Percentiles rank a stretch among this genome's conserved stretches.
phyloP scores from a whole-genome alignment of 2,113 vertebrate species.

The Centropus unirufus region DNA sequence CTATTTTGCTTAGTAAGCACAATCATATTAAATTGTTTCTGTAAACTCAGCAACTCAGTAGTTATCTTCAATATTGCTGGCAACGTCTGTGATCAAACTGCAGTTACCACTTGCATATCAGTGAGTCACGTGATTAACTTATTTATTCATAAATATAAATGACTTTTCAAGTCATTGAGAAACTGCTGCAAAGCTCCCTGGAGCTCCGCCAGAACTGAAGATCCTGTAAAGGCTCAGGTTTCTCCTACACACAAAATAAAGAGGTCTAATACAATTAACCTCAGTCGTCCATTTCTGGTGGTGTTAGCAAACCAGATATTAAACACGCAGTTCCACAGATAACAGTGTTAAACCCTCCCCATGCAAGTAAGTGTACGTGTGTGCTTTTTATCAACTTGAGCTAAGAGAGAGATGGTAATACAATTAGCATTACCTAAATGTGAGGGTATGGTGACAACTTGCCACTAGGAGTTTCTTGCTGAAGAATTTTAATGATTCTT shows the following conservation, averaged over 20 bases:
- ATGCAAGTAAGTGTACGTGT: neutral
- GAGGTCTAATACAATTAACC: neutral
- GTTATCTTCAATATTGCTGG: neutral
- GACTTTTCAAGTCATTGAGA: neutral
- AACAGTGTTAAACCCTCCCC: neutral
- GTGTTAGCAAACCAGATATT: neutral
- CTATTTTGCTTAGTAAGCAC: constrained; percentile 12
- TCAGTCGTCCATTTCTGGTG: neutral
- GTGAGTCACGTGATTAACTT: neutral
- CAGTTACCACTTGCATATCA: neutral
- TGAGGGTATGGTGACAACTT: neutral
- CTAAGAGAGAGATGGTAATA: neutral
- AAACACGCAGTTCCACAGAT: neutral
- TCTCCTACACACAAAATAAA: accelerated
- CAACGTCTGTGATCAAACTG: neutral
- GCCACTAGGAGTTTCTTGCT: neutral
- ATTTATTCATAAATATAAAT: neutral
- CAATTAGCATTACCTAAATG: neutral
- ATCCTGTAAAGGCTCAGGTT: neutral
- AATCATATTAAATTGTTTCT: neutral
- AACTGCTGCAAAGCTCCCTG: neutral
- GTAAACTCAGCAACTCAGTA: neutral
- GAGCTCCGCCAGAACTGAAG: neutral
- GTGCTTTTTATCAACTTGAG: neutral
- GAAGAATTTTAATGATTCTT: neutral